Evolutionary conservation across 1,140 invertebrate genomes (phyloP).

Genomic region (Leptinotarsa lineolata): DNA sequence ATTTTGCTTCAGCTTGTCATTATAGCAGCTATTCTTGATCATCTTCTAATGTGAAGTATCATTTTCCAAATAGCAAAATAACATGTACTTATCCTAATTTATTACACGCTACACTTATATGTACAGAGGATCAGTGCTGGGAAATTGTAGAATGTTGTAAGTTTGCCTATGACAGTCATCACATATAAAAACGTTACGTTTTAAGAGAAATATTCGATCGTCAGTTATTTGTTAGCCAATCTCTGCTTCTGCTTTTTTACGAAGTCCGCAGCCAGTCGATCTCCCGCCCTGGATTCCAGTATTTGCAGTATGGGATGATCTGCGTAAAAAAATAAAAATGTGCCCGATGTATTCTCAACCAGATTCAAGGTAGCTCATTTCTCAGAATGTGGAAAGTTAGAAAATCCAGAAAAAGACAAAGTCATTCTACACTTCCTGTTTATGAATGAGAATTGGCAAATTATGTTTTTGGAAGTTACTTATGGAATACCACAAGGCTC

Average conservation of each 20-base stretch:
- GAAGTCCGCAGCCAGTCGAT: conserved; percentile 87
- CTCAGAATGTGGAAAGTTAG: too few relatives aligned
- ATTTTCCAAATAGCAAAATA: too few relatives aligned
- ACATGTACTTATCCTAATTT: background rate
- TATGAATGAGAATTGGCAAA: too few relatives aligned
- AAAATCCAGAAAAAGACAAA: too few relatives aligned
- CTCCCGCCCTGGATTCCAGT: conserved; percentile 78
- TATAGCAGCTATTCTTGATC: too few relatives aligned
- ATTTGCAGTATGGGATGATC: conserved; percentile 84
- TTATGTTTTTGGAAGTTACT: too few relatives aligned
- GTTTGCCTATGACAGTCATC: conserved; percentile 29
- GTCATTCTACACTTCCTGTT: too few relatives aligned
- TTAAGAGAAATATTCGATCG: conserved; percentile 28
- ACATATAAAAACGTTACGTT: conserved; percentile 38
- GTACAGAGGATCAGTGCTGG: conserved; percentile 34
- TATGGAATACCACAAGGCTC: too few relatives aligned
- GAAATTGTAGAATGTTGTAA: conserved; percentile 30
- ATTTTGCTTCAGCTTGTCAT: too few relatives aligned
- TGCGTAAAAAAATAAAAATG: conserved; percentile 54
- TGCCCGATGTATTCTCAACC: too few relatives aligned
- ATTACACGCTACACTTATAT: conserved; percentile 33
- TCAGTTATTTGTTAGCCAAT: conserved; percentile 59
- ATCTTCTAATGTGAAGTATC: too few relatives aligned
- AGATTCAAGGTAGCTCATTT: too few relatives aligned
- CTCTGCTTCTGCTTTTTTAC: conserved; percentile 81